phyloP scores from a whole-genome alignment of 2,113 vertebrate species.

The Mesitornis unicolor region DNA sequence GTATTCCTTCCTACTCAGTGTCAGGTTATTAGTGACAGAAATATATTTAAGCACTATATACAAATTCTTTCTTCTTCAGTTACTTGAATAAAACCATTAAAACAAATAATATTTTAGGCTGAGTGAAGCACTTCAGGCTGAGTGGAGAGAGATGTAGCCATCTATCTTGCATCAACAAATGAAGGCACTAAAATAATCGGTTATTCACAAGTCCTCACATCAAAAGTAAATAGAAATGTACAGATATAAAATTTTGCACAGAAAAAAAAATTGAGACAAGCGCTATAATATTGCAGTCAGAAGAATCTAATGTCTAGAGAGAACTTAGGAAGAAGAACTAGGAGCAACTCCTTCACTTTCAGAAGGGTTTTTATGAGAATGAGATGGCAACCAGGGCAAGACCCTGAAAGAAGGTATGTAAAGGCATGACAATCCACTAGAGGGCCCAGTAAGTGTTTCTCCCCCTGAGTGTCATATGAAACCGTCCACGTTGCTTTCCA shows the following conservation, averaged over 20 bases:
- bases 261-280: background rate
- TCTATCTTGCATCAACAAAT: background rate
- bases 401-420: background rate
- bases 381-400: background rate
- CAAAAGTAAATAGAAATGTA: background rate
- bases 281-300: background rate
- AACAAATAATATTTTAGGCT: constrained; percentile 18
- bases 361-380: background rate
- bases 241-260: background rate
- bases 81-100: background rate
- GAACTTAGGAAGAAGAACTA: background rate
- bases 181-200: background rate
- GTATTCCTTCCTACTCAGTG: background rate
- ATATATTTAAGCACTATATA: background rate
- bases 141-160: background rate
- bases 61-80: background rate
- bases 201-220: background rate
- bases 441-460: background rate
- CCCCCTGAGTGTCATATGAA: background rate
- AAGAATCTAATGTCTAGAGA: background rate
- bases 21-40: background rate
- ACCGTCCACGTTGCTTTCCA: background rate
- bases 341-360: background rate
- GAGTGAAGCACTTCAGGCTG: background rate
- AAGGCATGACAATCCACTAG: background rate